Evolutionary conservation across 2,113 vertebrate genomes (phyloP), one percentile per base, ranked within the genome.

Genomic region (Scytalopus superciliaris): DNA sequence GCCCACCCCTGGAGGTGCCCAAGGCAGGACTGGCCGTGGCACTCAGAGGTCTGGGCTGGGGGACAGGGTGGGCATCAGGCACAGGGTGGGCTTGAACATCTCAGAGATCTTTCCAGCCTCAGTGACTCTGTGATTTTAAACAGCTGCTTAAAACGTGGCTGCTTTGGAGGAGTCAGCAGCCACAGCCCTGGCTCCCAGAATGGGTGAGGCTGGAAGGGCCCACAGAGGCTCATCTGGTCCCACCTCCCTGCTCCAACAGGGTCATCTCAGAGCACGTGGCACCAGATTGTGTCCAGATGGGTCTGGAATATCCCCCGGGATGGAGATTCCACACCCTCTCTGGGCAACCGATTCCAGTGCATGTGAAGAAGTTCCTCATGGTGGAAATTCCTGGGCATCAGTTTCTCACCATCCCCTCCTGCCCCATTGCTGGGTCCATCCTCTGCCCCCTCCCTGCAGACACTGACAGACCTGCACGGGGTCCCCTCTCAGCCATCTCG

Each of bases 21-120:
- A 15, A 0, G 37, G 53, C 31, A 52, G 0, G 1, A 0, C 44
- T 62, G 74, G 47, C 23, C 0, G 0, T n/a, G 39, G 64, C 55
- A 55, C 67, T 42, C 21, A 64, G 57, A 0, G 75, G 49, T 56
- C 59, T 57, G 67, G 11, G 57, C 25, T 69, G 64, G 83, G 1
- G 24, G 63, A 37, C 37, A 52, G 33, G 27, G 55, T 40, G n/a
- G 24, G 10, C 21, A 31, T 1, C 0, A 2, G 35, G 3, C 22
- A 57, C 44, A 37, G 27, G 31, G n/a, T 47, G 45, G 45, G 21
- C 9, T 11, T 11, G 8, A 47, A 22, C 45, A 21, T 22, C 45
- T 47, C 45, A 47, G 19, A 22, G 45, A 9, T 21, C 45, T 74
- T 67, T n/a, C 68, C 33, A 67, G 30, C 23, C 23, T n/a, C 27